Conservation (phyloP, 2,113 vertebrate species). For the Ibidorhyncha struthersii region DNA sequence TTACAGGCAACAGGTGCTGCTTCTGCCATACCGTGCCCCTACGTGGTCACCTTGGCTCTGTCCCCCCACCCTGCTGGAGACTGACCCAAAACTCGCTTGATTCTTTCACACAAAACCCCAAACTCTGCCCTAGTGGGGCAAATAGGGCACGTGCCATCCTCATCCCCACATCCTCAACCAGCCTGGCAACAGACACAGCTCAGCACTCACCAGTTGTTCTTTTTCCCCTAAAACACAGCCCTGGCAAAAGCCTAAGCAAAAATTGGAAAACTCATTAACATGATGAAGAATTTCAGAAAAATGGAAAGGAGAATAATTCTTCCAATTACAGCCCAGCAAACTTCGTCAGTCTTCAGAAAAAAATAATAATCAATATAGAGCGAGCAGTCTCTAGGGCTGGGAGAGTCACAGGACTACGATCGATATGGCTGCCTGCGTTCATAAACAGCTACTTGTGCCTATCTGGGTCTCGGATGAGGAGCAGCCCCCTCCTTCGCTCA, state of each 20-base stretch:
- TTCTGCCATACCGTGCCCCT: rapidly evolving
- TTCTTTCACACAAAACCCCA: background rate
- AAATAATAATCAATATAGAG: background rate
- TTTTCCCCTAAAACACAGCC: background rate
- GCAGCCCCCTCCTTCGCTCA: background rate
- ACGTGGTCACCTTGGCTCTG: background rate
- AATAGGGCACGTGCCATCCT: background rate
- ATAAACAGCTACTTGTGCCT: background rate
- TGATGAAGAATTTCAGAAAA: background rate
- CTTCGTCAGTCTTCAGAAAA: background rate
- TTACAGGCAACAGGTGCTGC: rapidly evolving
- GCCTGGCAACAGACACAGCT: background rate
- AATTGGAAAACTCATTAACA: background rate
- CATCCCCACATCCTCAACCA: background rate
- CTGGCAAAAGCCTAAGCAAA: background rate
- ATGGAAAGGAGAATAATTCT: background rate
- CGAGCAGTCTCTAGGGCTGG: background rate
- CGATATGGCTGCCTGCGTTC: background rate
- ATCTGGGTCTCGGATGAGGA: background rate
- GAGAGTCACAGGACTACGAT: background rate
- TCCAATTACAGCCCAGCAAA: background rate
- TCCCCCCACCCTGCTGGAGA: background rate
- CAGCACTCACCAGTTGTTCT: background rate
- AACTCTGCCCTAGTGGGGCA: background rate
- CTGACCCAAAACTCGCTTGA: background rate